Percentiles rank a stretch among this genome's conserved stretches.
These are phyloP conservation scores for Trichopoda pennipes DNA, from an alignment of 2,888 invertebrate genomes.

Conservation along the genomic window DNA sequence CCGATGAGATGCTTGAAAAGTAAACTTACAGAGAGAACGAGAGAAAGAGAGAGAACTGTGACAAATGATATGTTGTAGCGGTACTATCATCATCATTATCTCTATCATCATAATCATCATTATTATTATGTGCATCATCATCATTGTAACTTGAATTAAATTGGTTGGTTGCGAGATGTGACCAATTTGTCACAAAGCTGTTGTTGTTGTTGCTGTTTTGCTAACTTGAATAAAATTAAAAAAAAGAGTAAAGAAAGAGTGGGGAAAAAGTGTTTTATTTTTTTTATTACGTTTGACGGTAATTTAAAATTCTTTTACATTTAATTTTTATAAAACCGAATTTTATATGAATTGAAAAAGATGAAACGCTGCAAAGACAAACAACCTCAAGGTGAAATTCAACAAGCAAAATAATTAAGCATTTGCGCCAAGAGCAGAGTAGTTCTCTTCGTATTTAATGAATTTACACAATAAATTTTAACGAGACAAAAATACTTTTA, in stretches of 20 bases:
- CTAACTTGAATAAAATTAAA: background rate
- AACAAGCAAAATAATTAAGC: background rate
- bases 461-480: background rate
- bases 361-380: constrained; percentile 31
- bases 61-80: too few relatives aligned
- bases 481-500: background rate
- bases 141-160: constrained; percentile 25
- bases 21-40: constrained; percentile 3
- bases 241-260: too few relatives aligned
- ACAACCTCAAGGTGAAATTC: constrained; percentile 49
- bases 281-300: constrained; percentile 38
- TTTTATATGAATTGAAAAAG: constrained; percentile 1
- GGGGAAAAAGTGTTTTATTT: constrained; percentile 10
- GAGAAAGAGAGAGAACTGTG: constrained; percentile 1
- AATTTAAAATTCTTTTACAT: constrained; percentile 53
- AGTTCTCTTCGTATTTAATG: background rate
- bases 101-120: background rate
- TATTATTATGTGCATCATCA: background rate
- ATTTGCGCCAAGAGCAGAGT: background rate
- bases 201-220: background rate
- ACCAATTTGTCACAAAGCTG: background rate
- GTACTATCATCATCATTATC: constrained; percentile 11
- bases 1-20: constrained; percentile 45
- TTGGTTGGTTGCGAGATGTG: constrained; percentile 4
- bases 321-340: constrained; percentile 10